Conservation (phyloP, 2,888 invertebrate genomes). For the Cryptocephalus primarius region DNA sequence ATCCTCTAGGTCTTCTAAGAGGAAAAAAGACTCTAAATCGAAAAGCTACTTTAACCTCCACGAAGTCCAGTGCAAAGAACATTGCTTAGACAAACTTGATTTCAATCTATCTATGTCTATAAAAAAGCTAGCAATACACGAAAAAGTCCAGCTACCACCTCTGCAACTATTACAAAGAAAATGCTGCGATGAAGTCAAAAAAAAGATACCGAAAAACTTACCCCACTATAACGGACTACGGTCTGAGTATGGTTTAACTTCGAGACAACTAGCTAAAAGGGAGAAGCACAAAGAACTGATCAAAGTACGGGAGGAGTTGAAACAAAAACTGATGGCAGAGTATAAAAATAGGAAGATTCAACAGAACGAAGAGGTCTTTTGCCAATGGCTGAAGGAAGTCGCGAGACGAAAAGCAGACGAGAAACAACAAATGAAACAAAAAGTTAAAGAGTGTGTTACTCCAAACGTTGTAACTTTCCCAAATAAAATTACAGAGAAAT, state of each 20-base stretch:
- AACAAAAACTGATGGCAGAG: constrained; percentile 36
- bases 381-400: constrained; percentile 40
- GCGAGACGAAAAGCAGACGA: constrained; percentile 18
- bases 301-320: constrained; percentile 35
- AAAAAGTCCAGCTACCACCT: constrained; percentile 28
- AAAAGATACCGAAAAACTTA: constrained; percentile 28
- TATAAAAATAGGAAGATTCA: constrained; percentile 27
- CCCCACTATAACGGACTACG: constrained; percentile 42
- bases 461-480: constrained; percentile 20
- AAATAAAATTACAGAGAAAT: constrained; percentile 11
- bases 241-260: constrained; percentile 44
- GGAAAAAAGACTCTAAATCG: constrained; percentile 2
- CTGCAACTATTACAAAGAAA: constrained; percentile 30
- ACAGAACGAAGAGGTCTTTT: constrained; percentile 44
- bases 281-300: constrained; percentile 33
- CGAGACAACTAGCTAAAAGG: constrained; percentile 36
- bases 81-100: constrained; percentile 33
- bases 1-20: constrained; percentile 4
- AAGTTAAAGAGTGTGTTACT: constrained; percentile 10
- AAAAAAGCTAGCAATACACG: constrained; percentile 26
- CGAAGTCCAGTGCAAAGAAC: constrained; percentile 29
- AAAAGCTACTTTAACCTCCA: constrained; percentile 1
- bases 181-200: constrained; percentile 36
- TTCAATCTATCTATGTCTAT: constrained; percentile 27
- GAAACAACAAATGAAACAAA: constrained; percentile 1